These are phyloP conservation scores for Trichechus manatus DNA, from an alignment of 2,113 vertebrate genomes.

Conservation along the genomic window DNA sequence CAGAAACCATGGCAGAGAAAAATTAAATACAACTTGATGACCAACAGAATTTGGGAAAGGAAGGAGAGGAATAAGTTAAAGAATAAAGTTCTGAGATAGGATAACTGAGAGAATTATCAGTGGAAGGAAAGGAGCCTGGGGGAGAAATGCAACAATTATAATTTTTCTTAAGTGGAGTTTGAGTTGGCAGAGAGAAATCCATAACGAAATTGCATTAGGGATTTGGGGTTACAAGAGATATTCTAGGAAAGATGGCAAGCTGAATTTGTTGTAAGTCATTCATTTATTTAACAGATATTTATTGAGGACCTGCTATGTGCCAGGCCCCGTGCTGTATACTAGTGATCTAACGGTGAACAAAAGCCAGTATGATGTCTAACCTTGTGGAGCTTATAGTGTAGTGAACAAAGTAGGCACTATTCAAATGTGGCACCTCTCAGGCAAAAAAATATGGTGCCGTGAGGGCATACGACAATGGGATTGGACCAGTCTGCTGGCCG, in stretches of 20 bases:
- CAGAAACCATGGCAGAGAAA: neutral
- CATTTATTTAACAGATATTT: too few species aligned
- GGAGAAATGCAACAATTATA: neutral
- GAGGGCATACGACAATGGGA: fast-evolving
- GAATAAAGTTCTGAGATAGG: neutral
- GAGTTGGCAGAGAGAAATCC: neutral
- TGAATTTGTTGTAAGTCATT: neutral
- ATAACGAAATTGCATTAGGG: neutral
- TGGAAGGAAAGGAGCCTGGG: neutral
- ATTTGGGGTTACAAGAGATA: neutral
- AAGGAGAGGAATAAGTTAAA: neutral
- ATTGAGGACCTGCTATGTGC: too few species aligned
- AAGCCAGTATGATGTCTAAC: neutral
- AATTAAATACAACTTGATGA: neutral
- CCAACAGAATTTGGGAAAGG: neutral
- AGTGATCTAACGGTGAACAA: neutral
- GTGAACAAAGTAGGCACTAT: neutral
- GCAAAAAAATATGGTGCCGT: neutral
- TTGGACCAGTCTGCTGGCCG: neutral
- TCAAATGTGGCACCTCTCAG: neutral
- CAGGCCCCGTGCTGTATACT: neutral
- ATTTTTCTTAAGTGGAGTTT: neutral
- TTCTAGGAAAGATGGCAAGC: neutral
- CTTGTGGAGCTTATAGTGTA: neutral
- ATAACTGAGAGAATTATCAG: neutral